Evolutionary conservation across 2,797 vertebrate genomes (phyloP).

Genomic region (Calcarius lapponicus): DNA sequence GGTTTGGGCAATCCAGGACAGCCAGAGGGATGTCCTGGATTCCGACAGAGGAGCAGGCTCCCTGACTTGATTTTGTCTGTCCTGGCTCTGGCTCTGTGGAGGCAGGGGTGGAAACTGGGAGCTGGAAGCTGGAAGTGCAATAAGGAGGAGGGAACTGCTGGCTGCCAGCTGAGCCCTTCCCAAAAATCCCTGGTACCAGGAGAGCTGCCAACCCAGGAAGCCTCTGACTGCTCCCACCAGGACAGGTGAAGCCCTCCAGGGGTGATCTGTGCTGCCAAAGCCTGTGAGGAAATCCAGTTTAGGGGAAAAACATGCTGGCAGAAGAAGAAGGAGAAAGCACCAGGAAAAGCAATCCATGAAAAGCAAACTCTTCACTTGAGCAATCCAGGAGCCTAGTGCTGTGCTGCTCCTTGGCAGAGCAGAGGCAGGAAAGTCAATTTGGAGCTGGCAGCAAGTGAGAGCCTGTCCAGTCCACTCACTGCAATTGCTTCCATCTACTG

Average conservation of each 20-base stretch:
- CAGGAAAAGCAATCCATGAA: neutral
- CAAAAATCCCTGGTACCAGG: neutral
- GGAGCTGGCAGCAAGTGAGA: neutral
- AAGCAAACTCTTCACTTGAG: neutral
- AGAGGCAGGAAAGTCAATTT: neutral
- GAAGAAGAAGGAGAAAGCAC: neutral
- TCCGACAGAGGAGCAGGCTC: neutral
- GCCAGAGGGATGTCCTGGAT: too few relatives aligned
- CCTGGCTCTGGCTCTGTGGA: neutral
- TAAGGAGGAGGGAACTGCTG: neutral
- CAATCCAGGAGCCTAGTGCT: neutral
- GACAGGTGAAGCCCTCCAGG: neutral
- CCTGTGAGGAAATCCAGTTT: neutral
- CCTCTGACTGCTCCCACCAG: neutral
- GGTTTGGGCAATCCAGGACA: too few relatives aligned
- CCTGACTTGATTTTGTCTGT: neutral
- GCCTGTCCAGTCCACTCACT: rapidly evolving
- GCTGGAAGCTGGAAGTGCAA: neutral
- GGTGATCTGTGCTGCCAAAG: neutral
- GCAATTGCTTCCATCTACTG: neutral
- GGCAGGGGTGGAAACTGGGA: neutral
- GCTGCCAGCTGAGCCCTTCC: neutral
- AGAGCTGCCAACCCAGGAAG: neutral
- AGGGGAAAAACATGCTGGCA: neutral
- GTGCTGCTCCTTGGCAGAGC: neutral